phyloP scores from a whole-genome alignment of 2,888 invertebrate genomes.

The Azorinus chamasolen region DNA sequence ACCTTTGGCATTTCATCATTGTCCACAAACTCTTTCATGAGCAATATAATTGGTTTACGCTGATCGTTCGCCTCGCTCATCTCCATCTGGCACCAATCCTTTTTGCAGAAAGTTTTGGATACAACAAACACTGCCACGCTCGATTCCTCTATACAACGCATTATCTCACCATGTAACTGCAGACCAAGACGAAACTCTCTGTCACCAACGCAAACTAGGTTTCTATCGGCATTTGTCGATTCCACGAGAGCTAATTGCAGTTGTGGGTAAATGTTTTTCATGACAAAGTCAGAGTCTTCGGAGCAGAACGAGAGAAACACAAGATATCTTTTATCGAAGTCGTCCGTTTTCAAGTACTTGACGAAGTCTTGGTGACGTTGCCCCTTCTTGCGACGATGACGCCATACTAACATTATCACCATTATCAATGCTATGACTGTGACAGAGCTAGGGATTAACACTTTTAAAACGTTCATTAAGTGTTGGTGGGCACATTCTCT shows the following conservation, averaged over 20 bases:
- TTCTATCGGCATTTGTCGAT: conserved; percentile 1
- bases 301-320: conserved; percentile 27
- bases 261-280: conserved; percentile 21
- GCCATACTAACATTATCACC: background rate
- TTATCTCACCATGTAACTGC: conserved; percentile 12
- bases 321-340: conserved; percentile 2
- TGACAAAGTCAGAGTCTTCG: conserved; percentile 22
- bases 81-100: conserved; percentile 32
- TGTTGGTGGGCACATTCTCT: background rate
- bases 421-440: background rate
- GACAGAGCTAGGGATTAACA: background rate
- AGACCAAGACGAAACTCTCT: conserved; percentile 20
- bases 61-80: conserved; percentile 19
- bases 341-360: background rate
- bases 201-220: conserved; percentile 21
- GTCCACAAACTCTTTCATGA: conserved; percentile 19
- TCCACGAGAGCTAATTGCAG: conserved; percentile 5
- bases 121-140: conserved; percentile 25
- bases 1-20: conserved; percentile 17
- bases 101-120: conserved; percentile 29
- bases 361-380: conserved; percentile 3
- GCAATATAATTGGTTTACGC: conserved; percentile 19
- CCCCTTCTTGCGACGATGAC: background rate
- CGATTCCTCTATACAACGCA: conserved; percentile 32
- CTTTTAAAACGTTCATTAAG: background rate